Base-by-base conservation (phyloP, 1,140 invertebrate species). In the Diachasma alloeum region DNA sequence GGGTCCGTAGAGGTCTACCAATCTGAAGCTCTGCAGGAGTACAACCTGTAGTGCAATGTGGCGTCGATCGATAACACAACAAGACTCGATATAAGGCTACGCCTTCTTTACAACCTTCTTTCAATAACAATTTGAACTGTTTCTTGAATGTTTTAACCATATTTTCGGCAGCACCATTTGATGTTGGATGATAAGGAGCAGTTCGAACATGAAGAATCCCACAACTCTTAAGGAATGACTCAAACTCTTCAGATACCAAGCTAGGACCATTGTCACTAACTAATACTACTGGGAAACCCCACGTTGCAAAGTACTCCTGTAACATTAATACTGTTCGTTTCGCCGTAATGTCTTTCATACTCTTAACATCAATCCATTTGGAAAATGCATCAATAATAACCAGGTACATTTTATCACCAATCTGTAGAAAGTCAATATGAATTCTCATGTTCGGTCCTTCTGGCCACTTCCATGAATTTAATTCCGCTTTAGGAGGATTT, bases 361-460 rank as follows among this genome's bases (percentile, higher is more conserved):
- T 59, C 37, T 44, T 78, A 9, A 90, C 81, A 78, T 90, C 73
- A 17, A 81, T 17, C 78, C 80, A 81, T 67, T 81, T 81, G 0
- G 78, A 77, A 56, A 39, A 77, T 9, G 75, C 36, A 31, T 79
- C 78, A n/a, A 75, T 37, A 9, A 78, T 37, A 13, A 74, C 48
- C n/a, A 77, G 26, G 63, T 68, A 67, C 46, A 67, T 67, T 44
- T 75, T 44, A 36, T 36, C 10, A 3, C 46, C 24, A 13, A 70
- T 56, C 17, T 76, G 76, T 13, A 78, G 56, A 22, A 76, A 76
- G 39, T 76, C 67, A 19, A 24, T 39, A 56, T 76, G 74, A 76
- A 76, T 67, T 56, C 74, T 46, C 31, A 53, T 22, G 22, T 76
- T 76, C 17, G 74, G 74, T 24, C 24, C 10, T 17, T 70, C 67